These are phyloP conservation scores for Ceratina japonica DNA, from an alignment of 1,140 invertebrate species.

Conservation along the genomic window DNA sequence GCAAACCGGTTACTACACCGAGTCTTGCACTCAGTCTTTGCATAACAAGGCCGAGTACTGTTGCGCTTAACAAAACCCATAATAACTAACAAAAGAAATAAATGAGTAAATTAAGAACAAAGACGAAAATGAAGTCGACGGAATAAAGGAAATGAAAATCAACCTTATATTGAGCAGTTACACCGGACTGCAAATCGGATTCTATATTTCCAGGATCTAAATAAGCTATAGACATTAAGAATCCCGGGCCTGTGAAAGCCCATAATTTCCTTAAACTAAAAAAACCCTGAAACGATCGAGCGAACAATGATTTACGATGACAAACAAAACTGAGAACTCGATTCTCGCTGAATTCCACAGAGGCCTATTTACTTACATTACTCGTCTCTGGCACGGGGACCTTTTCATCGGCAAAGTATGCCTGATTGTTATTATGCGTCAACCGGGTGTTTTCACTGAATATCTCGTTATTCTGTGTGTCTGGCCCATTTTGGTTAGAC, in stretches of 20 bases:
- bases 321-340: not conserved
- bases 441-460: constrained; percentile 64
- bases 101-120: constrained; percentile 7
- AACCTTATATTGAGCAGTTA: constrained; percentile 89
- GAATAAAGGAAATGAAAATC: not conserved
- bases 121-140: not conserved
- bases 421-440: constrained; percentile 68
- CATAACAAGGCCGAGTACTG: constrained; percentile 91
- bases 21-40: constrained; percentile 91
- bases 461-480: constrained; percentile 22
- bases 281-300: constrained; percentile 57
- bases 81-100: constrained; percentile 82
- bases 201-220: constrained; percentile 96
- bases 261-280: constrained; percentile 95
- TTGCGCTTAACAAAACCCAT: constrained; percentile 94
- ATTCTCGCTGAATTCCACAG: not conserved
- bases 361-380: constrained; percentile 36
- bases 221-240: constrained; percentile 96
- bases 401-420: constrained; percentile 84
- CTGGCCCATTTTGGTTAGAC: constrained; percentile 20
- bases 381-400: constrained; percentile 80
- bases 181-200: constrained; percentile 93
- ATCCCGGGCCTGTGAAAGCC: constrained; percentile 96
- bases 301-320: not conserved
- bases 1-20: constrained; percentile 91